phyloP scores from a whole-genome alignment of 2,113 vertebrate genomes.

The Rattus norvegicus region GRCr8 NC_086021.1:143281001-143281500 shows the following conservation, averaged over 20 bases:
- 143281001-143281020: not conserved
- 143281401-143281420: not conserved
- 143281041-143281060: slow-evolving; percentile 7
- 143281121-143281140: not conserved
- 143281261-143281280: not conserved
- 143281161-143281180: not conserved
- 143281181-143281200: not conserved
- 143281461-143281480: not conserved
- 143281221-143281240: not conserved
- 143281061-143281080: not conserved
- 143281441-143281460: not conserved
- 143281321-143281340: not conserved
- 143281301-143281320: not conserved
- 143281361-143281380: not conserved
- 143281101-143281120: not conserved
- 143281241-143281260: not conserved
- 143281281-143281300: not conserved
- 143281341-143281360: not conserved
- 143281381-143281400: not conserved
- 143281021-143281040: not conserved
- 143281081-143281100: slow-evolving; percentile 2
- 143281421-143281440: not conserved
- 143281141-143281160: not conserved
- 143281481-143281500: not conserved
- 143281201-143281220: not conserved